phyloP scores from a whole-genome alignment of 2,113 vertebrate genomes.

The Agapornis roseicollis region DNA sequence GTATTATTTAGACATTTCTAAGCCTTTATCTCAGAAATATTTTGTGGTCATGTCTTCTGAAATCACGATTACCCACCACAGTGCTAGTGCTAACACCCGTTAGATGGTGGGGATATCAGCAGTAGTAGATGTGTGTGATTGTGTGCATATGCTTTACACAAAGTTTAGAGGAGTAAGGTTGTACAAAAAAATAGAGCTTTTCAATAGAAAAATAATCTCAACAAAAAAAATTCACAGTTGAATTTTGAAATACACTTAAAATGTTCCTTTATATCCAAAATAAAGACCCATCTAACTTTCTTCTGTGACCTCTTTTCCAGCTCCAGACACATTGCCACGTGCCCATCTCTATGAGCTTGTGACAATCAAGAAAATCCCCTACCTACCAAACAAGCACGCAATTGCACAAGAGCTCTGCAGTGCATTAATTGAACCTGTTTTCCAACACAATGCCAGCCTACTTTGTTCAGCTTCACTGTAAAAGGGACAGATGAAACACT shows the following conservation, averaged over 20 bases:
- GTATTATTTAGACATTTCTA: constrained; percentile 66
- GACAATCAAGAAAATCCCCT: not conserved
- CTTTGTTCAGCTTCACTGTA: not conserved
- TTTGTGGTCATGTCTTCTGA: constrained; percentile 55
- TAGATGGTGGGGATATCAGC: not conserved
- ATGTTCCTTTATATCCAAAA: not conserved
- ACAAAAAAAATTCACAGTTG: not conserved
- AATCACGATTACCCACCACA: not conserved
- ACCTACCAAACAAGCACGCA: not conserved
- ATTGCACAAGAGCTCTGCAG: not conserved
- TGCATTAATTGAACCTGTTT: not conserved
- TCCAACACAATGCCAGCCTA: not conserved
- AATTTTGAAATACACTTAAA: not conserved
- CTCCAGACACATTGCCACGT: not conserved
- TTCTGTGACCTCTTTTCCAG: not conserved
- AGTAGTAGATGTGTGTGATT: not conserved
- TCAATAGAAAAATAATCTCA: not conserved
- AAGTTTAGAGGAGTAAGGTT: not conserved
- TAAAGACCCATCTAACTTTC: not conserved
- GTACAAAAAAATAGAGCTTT: not conserved
- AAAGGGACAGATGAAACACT: not conserved
- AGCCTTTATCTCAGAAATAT: constrained; percentile 61
- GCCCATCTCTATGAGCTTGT: not conserved
- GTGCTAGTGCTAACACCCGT: not conserved
- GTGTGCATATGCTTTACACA: not conserved